phyloP scores from a whole-genome alignment of 2,797 vertebrate species.

The Psittacula derbiana region DNA sequence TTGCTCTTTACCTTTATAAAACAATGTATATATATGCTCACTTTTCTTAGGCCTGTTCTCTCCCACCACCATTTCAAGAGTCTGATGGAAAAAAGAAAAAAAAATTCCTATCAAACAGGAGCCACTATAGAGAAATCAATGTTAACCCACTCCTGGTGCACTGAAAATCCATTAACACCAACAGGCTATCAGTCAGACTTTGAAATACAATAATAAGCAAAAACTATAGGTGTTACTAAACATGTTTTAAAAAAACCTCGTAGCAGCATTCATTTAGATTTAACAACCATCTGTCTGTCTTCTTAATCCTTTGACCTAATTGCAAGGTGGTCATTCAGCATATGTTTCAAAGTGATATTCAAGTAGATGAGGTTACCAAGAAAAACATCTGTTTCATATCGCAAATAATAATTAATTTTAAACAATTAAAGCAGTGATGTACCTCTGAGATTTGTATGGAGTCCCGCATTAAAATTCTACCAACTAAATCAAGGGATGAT shows the following conservation, averaged over 20 bases:
- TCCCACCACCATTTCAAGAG: neutral
- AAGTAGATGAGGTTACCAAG: neutral
- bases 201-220: neutral
- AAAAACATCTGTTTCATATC: slow-evolving; percentile 42
- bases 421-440: neutral
- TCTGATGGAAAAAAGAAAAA: neutral
- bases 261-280: neutral
- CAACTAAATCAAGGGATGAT: slow-evolving; percentile 7
- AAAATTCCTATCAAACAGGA: neutral
- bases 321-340: slow-evolving; percentile 30
- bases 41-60: neutral
- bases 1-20: neutral
- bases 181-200: neutral
- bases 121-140: neutral
- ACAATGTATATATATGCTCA: neutral
- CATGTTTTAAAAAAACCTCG: neutral
- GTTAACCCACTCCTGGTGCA: neutral
- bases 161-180: neutral
- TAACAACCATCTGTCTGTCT: slow-evolving; percentile 5
- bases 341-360: neutral
- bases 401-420: slow-evolving; percentile 43
- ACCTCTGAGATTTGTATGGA: neutral
- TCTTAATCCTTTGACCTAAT: neutral
- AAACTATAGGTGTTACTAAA: neutral
- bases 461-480: neutral